Conservation (phyloP, 2,113 vertebrate species). For the Campylomormyrus tamandua region DNA sequence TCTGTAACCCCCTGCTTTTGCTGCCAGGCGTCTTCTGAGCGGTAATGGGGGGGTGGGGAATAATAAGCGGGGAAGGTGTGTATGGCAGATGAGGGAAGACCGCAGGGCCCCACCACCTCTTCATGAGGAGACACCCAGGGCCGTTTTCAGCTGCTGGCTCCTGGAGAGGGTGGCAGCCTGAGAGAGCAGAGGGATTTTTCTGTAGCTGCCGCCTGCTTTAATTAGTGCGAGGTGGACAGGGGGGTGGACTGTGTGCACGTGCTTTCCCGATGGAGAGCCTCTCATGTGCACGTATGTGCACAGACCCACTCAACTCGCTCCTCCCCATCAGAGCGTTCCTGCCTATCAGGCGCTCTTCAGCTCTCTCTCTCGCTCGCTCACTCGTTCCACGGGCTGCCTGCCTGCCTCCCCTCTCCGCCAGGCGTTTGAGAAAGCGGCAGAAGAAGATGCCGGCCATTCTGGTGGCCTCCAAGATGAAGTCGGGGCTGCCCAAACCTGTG, state of each 20-base stretch:
- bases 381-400: constrained; percentile 41
- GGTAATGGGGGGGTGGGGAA: constrained; percentile 47
- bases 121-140: constrained; percentile 22
- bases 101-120: constrained; percentile 40
- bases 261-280: background rate
- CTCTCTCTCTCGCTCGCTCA: constrained; percentile 21
- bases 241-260: background rate
- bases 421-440: constrained; percentile 56
- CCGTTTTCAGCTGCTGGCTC: background rate
- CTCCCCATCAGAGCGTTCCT: background rate
- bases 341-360: background rate
- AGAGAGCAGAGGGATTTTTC: background rate
- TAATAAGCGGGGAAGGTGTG: constrained; percentile 49
- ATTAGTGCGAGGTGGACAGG: constrained; percentile 9
- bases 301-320: background rate
- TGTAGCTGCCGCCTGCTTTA: background rate
- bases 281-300: background rate
- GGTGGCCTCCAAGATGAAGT: constrained; percentile 94
- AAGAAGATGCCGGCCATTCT: constrained; percentile 94
- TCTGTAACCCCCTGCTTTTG: background rate
- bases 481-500: constrained; percentile 90
- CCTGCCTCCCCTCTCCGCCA: constrained; percentile 47
- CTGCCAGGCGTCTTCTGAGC: constrained; percentile 20
- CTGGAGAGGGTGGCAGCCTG: constrained; percentile 25
- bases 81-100: constrained; percentile 13